These are phyloP conservation scores for Pluvialis apricaria DNA, from an alignment of 2,113 vertebrate genomes.

Conservation along the genomic window DNA sequence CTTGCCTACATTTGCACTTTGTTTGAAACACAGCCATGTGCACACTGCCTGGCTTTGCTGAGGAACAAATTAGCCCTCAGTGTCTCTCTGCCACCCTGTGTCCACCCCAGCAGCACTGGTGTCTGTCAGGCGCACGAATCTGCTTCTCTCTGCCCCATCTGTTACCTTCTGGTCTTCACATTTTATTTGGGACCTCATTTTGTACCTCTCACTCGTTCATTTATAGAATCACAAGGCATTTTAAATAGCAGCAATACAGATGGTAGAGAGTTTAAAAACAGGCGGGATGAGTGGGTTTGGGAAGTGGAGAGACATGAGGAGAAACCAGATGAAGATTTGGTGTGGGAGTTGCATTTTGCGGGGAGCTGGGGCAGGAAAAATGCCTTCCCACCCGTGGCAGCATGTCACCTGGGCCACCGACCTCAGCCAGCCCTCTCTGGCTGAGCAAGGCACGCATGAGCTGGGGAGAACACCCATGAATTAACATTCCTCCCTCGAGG, in stretches of 20 bases:
- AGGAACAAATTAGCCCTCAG: background rate
- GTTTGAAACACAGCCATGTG: background rate
- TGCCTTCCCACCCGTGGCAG: background rate
- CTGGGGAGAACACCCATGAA: background rate
- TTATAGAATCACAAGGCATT: background rate
- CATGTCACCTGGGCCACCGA: background rate
- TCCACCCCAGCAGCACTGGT: fast-evolving
- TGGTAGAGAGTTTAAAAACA: background rate
- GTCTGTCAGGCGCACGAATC: fast-evolving
- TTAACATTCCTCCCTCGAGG: background rate
- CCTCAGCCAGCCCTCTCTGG: fast-evolving
- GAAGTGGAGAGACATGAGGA: background rate
- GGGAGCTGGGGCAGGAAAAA: background rate
- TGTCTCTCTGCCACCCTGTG: fast-evolving
- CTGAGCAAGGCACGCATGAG: background rate
- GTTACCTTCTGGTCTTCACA: background rate
- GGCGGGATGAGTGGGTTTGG: background rate
- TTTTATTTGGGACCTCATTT: background rate
- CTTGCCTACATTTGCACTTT: background rate
- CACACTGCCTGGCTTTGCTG: background rate
- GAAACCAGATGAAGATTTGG: background rate
- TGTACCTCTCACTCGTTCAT: background rate
- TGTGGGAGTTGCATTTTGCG: background rate
- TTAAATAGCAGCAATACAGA: background rate
- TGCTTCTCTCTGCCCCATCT: background rate